Evolutionary conservation across 2,797 vertebrate genomes (phyloP), one percentile per base, ranked within the genome.

Genomic region (Acrossocheilus fasciatus): DNA sequence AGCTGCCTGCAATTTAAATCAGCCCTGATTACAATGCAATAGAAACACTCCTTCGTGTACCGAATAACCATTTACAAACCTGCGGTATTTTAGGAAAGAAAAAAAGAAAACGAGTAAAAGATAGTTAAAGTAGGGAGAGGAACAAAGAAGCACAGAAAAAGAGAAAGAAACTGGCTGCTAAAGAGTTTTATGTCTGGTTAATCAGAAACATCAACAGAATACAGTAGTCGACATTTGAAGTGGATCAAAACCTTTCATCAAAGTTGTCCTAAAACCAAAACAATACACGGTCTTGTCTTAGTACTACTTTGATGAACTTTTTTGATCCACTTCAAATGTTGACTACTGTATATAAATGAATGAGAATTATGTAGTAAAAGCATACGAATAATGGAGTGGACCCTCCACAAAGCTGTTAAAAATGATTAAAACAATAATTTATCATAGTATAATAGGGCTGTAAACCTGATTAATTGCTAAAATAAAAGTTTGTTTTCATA

Each of bases 191-290:
- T 81, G 39, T 89, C 86, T 88, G 89, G 93, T 93, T 92, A 92
- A 94, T 94, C 81, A 92, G 89, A 93, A 94, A 91, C 88, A 47
- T 64, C 26, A 64, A 64, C 62, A 62, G n/a, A 36, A 36, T 36
- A 36, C 34, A 36, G 34, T 36, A 36, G 34, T 36, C 34, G 3
- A 4, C 5, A 52, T 52, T 18, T 52, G 50, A 52, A 52, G 50
- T 52, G 50, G 17, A 54, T 54, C 17, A 54, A 54, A 54, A 54
- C 17, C 50, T 54, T 54, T 18, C 17, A 54, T 54, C 6, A 54
- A 52, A 17, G 5, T 52, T 18, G 15, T 52, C 50, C 50, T 17
- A 52, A 52, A 52, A 52, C 17, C 50, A 52, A 52, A 47, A 47
- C 41, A 43, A 43, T 43, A 43, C 9, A 9, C 4, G 9, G 2